These are phyloP conservation scores for Capromys pilorides DNA, from an alignment of 2,797 vertebrate species.

Conservation along the genomic window DNA sequence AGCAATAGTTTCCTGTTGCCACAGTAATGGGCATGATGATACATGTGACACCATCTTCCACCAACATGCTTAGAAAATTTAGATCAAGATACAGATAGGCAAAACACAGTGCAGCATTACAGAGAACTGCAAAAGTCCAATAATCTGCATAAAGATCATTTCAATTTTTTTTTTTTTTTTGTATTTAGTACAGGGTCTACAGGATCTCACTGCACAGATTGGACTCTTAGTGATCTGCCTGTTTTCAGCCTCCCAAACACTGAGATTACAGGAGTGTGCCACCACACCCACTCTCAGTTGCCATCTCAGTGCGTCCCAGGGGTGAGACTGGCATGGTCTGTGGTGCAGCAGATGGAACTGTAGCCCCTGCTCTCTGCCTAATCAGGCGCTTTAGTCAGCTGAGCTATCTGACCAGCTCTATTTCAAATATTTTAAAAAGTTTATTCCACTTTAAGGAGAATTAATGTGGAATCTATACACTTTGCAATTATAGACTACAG, in stretches of 20 bases:
- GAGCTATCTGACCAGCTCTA: no score
- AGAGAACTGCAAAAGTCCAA: background rate
- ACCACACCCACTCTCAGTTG: no score
- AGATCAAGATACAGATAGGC: background rate
- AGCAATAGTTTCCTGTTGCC: background rate
- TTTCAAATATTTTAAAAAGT: background rate
- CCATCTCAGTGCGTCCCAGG: no score
- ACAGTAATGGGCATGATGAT: background rate
- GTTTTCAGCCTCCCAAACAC: no score
- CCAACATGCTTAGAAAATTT: background rate
- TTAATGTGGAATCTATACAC: background rate
- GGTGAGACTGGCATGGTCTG: no score
- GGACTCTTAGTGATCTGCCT: no score
- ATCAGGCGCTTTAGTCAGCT: no score
- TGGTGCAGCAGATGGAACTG: no score
- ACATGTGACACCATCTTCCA: background rate
- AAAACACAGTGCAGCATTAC: background rate
- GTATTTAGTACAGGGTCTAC: no score
- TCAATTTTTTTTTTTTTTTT: background rate
- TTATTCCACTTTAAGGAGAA: background rate
- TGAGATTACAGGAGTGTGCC: no score
- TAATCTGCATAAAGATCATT: background rate
- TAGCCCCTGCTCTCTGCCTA: no score
- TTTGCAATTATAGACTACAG: background rate
- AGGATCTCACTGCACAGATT: no score